A percentile compares a stretch with the other conserved stretches of the same genome.
phyloP scores from a whole-genome alignment of 2,113 vertebrate species.

The Gallinago paraguaiae region DNA sequence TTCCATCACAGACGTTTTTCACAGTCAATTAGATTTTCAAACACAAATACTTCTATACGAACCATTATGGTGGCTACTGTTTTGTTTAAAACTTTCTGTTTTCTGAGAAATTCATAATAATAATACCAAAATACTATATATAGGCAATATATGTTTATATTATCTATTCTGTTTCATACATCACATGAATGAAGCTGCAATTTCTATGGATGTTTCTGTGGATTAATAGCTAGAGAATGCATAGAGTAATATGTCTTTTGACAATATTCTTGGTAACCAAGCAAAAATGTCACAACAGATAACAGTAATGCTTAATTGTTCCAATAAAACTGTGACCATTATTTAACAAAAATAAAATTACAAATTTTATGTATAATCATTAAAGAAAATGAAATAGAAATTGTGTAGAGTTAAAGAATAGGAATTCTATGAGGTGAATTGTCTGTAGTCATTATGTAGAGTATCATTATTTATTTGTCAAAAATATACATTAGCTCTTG shows the following conservation, averaged over 20 bases:
- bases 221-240: neutral
- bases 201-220: neutral
- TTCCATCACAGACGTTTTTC: neutral
- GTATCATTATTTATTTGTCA: neutral
- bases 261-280: neutral
- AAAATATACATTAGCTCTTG: neutral
- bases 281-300: neutral
- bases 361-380: neutral
- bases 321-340: neutral
- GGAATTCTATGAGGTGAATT: neutral
- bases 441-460: neutral
- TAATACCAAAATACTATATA: neutral
- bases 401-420: neutral
- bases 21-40: neutral
- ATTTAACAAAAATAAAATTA: neutral
- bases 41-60: neutral
- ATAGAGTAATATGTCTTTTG: neutral
- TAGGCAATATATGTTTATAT: fast-evolving
- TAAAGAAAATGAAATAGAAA: neutral
- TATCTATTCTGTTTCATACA: fast-evolving
- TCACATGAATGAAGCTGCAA: neutral
- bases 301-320: neutral
- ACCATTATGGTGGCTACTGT: neutral
- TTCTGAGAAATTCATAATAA: neutral
- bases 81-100: neutral